phyloP scores from a whole-genome alignment of 2,113 vertebrate species.

The Platanista minor region DNA sequence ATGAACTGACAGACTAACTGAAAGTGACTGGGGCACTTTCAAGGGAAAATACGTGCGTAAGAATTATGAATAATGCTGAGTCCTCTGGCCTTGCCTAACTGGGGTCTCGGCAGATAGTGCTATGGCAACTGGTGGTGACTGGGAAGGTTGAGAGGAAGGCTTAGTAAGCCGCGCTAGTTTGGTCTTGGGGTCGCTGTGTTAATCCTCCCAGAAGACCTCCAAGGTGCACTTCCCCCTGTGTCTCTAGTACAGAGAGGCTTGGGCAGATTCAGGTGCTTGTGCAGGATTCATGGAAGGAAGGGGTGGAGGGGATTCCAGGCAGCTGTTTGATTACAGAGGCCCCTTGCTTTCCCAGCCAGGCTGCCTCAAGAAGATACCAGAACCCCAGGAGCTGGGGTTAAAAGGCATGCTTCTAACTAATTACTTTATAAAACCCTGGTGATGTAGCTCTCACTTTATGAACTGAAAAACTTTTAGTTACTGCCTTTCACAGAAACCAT shows the following conservation, averaged over 20 bases:
- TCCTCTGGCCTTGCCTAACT: background rate
- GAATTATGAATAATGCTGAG: constrained; percentile 17
- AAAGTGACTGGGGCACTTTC: background rate
- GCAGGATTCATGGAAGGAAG: background rate
- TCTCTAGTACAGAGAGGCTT: background rate
- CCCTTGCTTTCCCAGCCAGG: background rate
- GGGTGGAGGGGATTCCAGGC: background rate
- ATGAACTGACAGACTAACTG: background rate
- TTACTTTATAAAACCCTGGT: background rate
- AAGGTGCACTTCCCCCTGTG: background rate
- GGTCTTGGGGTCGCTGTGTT: background rate
- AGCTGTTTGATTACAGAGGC: too few species aligned
- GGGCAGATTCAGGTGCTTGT: background rate
- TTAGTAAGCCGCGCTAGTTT: background rate
- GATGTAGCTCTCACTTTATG: background rate
- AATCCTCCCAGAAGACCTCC: background rate
- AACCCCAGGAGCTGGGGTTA: background rate
- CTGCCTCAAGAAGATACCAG: background rate
- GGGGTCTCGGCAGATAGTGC: background rate
- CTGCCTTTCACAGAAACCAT: background rate
- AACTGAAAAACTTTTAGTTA: background rate
- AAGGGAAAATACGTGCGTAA: constrained; percentile 34
- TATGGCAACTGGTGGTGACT: rapidly evolving
- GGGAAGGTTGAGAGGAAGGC: background rate
- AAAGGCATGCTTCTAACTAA: background rate